Conservation (phyloP, 2,113 vertebrate species). For the Pseudolaguvia tuberculata region DNA sequence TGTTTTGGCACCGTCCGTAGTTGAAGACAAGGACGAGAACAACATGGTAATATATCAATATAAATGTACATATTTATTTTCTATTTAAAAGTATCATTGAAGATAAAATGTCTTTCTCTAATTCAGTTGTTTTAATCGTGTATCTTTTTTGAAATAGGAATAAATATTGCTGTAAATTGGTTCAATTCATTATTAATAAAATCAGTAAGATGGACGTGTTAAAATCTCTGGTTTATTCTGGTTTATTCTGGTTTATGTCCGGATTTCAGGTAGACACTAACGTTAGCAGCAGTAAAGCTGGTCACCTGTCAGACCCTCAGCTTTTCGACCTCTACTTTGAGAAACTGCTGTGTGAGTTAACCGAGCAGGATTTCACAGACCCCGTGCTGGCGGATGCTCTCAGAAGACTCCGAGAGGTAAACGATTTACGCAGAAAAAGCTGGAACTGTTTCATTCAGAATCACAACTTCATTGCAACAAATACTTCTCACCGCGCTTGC, state of each 20-base stretch:
- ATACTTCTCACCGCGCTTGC: too few relatives aligned
- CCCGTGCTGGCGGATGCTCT: conserved; percentile 74
- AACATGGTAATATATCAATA: conserved; percentile 26
- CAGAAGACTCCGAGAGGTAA: conserved; percentile 73
- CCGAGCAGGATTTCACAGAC: conserved; percentile 68
- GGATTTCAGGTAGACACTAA: conserved; percentile 56
- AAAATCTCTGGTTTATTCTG: too few relatives aligned
- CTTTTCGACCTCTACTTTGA: conserved; percentile 77
- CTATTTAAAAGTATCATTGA: not conserved
- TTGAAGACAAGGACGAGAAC: not conserved
- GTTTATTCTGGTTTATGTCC: not conserved
- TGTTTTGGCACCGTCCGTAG: conserved; percentile 26
- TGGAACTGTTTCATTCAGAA: too few relatives aligned
- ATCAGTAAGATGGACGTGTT: too few relatives aligned
- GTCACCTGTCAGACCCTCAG: conserved; percentile 62
- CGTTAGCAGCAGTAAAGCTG: conserved; percentile 59
- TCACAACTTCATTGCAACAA: too few relatives aligned
- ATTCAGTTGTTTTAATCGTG: not conserved
- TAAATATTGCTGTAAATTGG: not conserved
- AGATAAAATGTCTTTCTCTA: not conserved
- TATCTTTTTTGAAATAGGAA: not conserved
- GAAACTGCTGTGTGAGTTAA: conserved; percentile 76
- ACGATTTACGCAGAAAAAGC: not conserved
- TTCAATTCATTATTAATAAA: too few relatives aligned
- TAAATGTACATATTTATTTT: not conserved